Percentiles rank a stretch among this genome's conserved stretches.
Evolutionary conservation across 1,140 invertebrate genomes (phyloP).

Genomic region (Lordiphosa collinella): DNA sequence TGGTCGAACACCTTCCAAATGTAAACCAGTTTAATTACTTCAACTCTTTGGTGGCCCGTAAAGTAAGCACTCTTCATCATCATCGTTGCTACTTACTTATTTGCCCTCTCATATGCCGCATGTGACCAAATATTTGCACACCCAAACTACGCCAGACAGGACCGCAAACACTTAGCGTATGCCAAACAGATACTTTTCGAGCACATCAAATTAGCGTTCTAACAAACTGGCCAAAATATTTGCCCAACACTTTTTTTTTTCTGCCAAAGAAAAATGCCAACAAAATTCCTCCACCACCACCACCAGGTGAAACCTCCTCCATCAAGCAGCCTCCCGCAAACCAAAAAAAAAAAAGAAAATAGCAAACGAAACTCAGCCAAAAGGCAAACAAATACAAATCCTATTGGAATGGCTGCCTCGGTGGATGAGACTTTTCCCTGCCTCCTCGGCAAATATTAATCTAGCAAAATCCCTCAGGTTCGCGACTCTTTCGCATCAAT

Average conservation of each 20-base stretch:
- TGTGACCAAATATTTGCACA: slow-evolving; percentile 46
- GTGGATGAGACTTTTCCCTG: slow-evolving; percentile 1
- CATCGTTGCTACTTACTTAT: slow-evolving; percentile 20
- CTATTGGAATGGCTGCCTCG: slow-evolving; percentile 26
- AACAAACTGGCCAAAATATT: slow-evolving; percentile 32
- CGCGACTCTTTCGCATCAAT: slow-evolving; percentile 29
- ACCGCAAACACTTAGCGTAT: too few relatives aligned
- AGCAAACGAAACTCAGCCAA: too few relatives aligned
- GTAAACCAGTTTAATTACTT: too few relatives aligned
- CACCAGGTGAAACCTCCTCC: too few relatives aligned
- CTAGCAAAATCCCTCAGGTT: slow-evolving; percentile 25
- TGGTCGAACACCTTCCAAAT: too few relatives aligned
- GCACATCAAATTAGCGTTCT: slow-evolving; percentile 43
- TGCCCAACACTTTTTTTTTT: slow-evolving; percentile 31
- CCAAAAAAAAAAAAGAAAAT: too few relatives aligned
- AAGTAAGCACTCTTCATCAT: slow-evolving; percentile 6
- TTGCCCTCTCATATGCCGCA: slow-evolving; percentile 23
- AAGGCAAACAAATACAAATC: slow-evolving; percentile 47
- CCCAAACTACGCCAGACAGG: neutral
- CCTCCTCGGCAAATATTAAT: slow-evolving; percentile 41
- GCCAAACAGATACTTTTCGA: slow-evolving; percentile 22
- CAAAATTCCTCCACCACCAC: too few relatives aligned
- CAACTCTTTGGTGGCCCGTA: too few relatives aligned
- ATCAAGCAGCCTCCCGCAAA: too few relatives aligned
- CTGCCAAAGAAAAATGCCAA: too few relatives aligned